Base-by-base conservation (phyloP, 2,797 vertebrate species). In the Microchirus variegatus region DNA sequence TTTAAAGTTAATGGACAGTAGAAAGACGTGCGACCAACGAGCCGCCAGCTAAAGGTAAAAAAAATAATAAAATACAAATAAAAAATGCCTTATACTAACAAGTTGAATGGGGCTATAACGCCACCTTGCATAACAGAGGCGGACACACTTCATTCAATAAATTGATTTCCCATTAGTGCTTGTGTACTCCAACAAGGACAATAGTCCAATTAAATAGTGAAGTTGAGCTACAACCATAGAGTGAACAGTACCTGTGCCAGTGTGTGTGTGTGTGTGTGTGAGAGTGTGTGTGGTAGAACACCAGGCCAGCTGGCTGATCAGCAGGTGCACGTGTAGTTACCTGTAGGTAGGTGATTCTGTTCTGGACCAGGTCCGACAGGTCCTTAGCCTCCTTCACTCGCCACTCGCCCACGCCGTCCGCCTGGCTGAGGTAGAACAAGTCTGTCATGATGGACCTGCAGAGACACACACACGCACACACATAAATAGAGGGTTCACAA, bases 351-450 rank as follows among this genome's bases (percentile, higher is more conserved):
- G 94, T 95, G 93, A 99, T 98, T 91, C 97, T 93, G 84, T 96
- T 95, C 90, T 99, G 97, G 70, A 99, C 97, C 85, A 99, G 89
- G 35, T 94, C 93, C 65, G 97, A 97, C 78, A 99, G 91, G 88
- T 97, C 96, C 94, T 95, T 96, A 87, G 97, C 96, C 85, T 99
- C 97, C 90, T 94, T 97, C 82, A 92, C 84, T 87, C 97, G 91
- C 97, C 97, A 99, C 2, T 96, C 96, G 56, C 96, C 97, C 50
- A 95, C 95, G 84, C 97, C 96, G 67, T 99, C 97, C 59, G 95
- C 95, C 92, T 98, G 96, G 94, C 96, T 97, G 95, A 99, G 96
- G 95, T 97, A 96, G 95, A 97, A 96, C 82, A 99, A 91, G 91
- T 99, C 96, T 13, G 96, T 96, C 96, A 99, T 96, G 90, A 99